Conservation (phyloP, 2,888 invertebrate species). For the Hesperia comma region DNA sequence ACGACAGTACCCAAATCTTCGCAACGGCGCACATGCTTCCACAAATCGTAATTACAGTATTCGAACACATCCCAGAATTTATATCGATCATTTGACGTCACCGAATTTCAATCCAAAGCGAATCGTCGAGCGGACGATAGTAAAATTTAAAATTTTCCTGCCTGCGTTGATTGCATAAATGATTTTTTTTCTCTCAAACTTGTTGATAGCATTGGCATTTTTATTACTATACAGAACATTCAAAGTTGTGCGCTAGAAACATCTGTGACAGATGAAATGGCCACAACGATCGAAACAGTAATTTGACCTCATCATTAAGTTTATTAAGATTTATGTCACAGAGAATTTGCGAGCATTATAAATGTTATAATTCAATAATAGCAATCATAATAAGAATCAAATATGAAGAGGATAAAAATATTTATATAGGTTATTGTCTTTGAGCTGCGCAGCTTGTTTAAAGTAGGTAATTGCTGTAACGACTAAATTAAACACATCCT, state of each 20-base stretch:
- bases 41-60: slow-evolving; percentile 16
- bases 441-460: not conserved
- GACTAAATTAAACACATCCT: slow-evolving; percentile 31
- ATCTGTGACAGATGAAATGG: slow-evolving; percentile 27
- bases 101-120: slow-evolving; percentile 17
- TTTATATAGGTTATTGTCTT: not conserved
- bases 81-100: slow-evolving; percentile 27
- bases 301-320: slow-evolving; percentile 11
- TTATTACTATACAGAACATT: slow-evolving; percentile 17
- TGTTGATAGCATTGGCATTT: slow-evolving; percentile 39
- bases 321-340: slow-evolving; percentile 15
- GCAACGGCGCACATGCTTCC: slow-evolving; percentile 1
- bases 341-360: slow-evolving; percentile 4
- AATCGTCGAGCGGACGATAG: slow-evolving; percentile 15
- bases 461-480: slow-evolving; percentile 13
- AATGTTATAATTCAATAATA: not conserved
- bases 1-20: not conserved
- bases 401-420: slow-evolving; percentile 12
- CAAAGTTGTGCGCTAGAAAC: slow-evolving; percentile 4
- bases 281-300: slow-evolving; percentile 7
- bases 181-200: slow-evolving; percentile 14
- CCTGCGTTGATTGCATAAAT: slow-evolving; percentile 15
- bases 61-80: not conserved
- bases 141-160: slow-evolving; percentile 36
- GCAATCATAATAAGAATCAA: not conserved